Evolutionary conservation across 2,797 vertebrate genomes (phyloP).

Genomic region (Staurois parvus): DNA sequence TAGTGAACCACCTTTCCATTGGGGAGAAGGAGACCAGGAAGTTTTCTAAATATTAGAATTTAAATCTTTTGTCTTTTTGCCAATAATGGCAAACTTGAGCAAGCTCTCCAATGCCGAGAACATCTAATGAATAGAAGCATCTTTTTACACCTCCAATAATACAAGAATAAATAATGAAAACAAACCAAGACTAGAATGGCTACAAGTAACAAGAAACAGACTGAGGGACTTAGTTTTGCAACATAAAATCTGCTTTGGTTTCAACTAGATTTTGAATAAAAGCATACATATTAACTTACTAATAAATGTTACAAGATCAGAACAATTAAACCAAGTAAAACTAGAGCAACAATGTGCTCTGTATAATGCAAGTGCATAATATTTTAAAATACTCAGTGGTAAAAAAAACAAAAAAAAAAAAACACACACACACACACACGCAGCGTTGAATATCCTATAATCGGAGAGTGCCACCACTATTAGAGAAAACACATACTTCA

Average conservation of each 20-base stretch:
- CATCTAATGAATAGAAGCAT: constrained; percentile 79
- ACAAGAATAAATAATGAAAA: constrained; percentile 61
- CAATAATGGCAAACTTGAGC: constrained; percentile 66
- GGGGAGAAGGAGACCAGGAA: constrained; percentile 77
- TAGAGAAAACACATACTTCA: not conserved
- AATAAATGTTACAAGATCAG: not conserved
- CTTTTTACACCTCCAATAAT: constrained; percentile 78
- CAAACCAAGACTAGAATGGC: constrained; percentile 59
- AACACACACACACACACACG: no score
- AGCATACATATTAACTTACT: not conserved
- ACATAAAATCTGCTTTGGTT: no score
- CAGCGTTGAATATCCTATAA: no score
- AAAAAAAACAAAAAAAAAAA: no score
- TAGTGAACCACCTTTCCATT: constrained; percentile 82
- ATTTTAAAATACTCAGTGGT: not conserved
- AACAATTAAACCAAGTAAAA: not conserved
- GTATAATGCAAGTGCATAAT: not conserved
- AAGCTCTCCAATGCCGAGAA: constrained; percentile 82
- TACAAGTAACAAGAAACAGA: constrained; percentile 99
- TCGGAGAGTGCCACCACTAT: no score
- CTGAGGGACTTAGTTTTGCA: constrained; percentile 72
- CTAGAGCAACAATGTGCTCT: not conserved
- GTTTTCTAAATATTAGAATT: constrained; percentile 29
- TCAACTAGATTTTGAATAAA: not conserved
- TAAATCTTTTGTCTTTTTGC: not conserved